Percentiles rank a stretch among this genome's conserved stretches.
These are phyloP conservation scores for Eupithecia inturbata DNA, from an alignment of 2,888 invertebrate species.

Conservation along the genomic window DNA sequence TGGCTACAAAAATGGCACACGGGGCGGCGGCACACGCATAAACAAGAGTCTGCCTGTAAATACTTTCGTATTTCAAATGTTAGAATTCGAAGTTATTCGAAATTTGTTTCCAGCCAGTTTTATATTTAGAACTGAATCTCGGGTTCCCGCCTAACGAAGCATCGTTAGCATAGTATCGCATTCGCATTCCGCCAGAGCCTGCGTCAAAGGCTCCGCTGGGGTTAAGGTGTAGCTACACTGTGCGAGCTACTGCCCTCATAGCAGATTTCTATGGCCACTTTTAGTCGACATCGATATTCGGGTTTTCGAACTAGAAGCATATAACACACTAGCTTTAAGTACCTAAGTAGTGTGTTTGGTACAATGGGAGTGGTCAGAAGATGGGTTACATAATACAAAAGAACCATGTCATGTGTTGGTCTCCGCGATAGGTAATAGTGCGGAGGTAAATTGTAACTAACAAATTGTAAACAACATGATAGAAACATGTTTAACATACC, in stretches of 20 bases:
- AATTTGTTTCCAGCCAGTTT: constrained; percentile 21
- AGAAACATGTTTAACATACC: too few relatives aligned
- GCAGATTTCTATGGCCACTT: not conserved
- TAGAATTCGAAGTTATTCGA: constrained; percentile 12
- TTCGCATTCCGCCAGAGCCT: constrained; percentile 39
- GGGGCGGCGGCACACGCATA: not conserved
- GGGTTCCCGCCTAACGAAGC: constrained; percentile 40
- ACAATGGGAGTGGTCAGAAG: too few relatives aligned
- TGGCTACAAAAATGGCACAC: not conserved
- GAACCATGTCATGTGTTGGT: too few relatives aligned
- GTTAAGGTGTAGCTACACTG: not conserved
- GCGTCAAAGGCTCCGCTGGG: constrained; percentile 47
- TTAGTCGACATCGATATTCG: not conserved
- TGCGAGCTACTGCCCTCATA: not conserved
- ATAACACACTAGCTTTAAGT: not conserved
- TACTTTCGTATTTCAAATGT: not conserved
- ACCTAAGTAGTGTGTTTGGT: too few relatives aligned
- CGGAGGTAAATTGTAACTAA: too few relatives aligned
- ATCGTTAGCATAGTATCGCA: constrained; percentile 45
- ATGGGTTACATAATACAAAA: too few relatives aligned
- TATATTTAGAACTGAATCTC: constrained; percentile 43
- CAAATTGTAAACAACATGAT: too few relatives aligned
- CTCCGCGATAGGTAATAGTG: too few relatives aligned
- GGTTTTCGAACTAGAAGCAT: not conserved
- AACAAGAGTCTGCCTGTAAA: not conserved